Percentiles rank a stretch among this genome's conserved stretches.
These are phyloP conservation scores for Cricetomys ansorgei DNA, from an alignment of 2,113 vertebrate species.

Conservation along the genomic window DNA sequence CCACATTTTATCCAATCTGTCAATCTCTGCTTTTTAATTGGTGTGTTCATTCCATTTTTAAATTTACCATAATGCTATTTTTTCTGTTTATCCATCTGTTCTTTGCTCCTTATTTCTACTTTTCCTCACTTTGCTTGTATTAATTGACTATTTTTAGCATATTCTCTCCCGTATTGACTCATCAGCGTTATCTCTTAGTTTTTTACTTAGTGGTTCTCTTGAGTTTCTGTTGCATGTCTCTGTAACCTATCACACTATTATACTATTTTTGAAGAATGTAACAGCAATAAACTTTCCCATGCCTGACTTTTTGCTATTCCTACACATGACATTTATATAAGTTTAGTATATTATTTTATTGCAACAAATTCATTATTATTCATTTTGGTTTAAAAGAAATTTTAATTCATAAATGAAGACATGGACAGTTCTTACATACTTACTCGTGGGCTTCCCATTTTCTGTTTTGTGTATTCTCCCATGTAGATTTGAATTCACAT, in stretches of 20 bases:
- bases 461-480: neutral
- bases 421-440: neutral
- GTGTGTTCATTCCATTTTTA: slow-evolving; percentile 53
- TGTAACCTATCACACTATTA: neutral
- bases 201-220: neutral
- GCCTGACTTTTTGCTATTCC: neutral
- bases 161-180: slow-evolving; percentile 2
- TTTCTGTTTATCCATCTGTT: slow-evolving; percentile 65
- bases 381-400: neutral
- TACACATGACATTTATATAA: neutral
- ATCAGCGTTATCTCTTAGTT: neutral
- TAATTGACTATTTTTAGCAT: slow-evolving; percentile 35
- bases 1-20: slow-evolving; percentile 43
- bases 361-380: neutral
- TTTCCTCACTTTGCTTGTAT: slow-evolving; percentile 46
- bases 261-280: neutral
- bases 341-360: neutral
- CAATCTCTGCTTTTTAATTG: slow-evolving; percentile 64
- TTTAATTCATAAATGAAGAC: neutral
- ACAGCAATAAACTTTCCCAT: neutral
- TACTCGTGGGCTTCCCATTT: neutral
- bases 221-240: neutral
- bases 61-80: slow-evolving; percentile 58
- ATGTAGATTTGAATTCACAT: neutral
- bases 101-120: slow-evolving; percentile 2